phyloP scores from a whole-genome alignment of 2,113 vertebrate species.

The Albula glossodonta region DNA sequence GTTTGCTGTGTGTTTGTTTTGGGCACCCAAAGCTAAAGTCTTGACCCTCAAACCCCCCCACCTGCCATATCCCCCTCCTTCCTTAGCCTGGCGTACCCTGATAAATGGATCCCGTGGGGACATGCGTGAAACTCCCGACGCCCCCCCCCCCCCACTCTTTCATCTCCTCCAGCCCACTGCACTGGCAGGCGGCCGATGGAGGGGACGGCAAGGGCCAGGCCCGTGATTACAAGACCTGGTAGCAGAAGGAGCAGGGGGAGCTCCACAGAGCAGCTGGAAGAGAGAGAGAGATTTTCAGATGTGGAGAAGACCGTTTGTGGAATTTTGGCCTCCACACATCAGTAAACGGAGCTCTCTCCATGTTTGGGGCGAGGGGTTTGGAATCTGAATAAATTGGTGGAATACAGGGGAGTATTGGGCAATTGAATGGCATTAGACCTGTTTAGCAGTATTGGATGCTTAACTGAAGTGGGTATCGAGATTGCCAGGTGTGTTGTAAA shows the following conservation, averaged over 20 bases:
- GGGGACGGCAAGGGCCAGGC: background rate
- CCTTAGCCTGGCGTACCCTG: conserved; percentile 14
- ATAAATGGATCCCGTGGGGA: conserved; percentile 25
- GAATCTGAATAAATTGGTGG: background rate
- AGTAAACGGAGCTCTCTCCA: background rate
- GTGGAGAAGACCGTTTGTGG: conserved; percentile 13
- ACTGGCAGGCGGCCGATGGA: background rate
- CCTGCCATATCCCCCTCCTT: background rate
- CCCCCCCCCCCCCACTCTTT: background rate
- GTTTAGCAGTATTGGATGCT: conserved; percentile 1
- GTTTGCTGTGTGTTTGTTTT: conserved; percentile 16
- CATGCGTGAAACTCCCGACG: background rate
- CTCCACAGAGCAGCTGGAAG: background rate
- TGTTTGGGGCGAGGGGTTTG: background rate
- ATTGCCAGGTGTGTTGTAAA: conserved; percentile 14
- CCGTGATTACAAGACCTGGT: background rate
- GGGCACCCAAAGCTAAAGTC: conserved; percentile 7
- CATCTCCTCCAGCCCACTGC: conserved; percentile 7
- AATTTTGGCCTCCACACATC: conserved; percentile 21
- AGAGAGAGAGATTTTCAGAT: conserved; percentile 4
- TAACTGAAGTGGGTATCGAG: conserved; percentile 19
- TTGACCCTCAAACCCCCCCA: background rate
- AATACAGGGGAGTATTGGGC: background rate
- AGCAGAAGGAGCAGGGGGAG: background rate
- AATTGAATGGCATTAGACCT: no score